Evolutionary conservation across 2,797 vertebrate genomes (phyloP).

Genomic region (Sebastes itinus): DNA sequence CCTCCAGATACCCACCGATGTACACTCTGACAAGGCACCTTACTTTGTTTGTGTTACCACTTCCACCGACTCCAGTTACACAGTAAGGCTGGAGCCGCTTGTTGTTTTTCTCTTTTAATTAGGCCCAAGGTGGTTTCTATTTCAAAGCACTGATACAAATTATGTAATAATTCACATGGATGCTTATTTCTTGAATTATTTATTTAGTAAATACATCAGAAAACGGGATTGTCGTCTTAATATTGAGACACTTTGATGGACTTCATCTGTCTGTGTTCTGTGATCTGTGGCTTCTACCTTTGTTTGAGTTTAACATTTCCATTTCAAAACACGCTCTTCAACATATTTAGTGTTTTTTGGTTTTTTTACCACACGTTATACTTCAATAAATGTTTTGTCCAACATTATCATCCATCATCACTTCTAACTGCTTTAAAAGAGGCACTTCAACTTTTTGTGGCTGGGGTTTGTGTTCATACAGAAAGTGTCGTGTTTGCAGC

Average conservation of each 20-base stretch:
- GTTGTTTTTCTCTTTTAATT: constrained; percentile 17
- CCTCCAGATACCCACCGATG: constrained; percentile 36
- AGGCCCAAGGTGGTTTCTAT: neutral
- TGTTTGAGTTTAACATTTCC: neutral
- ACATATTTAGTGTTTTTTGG: neutral
- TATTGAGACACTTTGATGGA: neutral
- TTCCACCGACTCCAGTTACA: constrained; percentile 14
- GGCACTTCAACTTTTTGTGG: neutral
- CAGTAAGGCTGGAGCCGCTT: neutral
- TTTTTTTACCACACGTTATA: neutral
- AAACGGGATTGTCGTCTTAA: neutral
- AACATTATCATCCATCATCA: neutral
- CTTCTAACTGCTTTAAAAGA: neutral
- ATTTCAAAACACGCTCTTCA: neutral
- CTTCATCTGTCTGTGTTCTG: neutral
- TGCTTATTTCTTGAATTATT: neutral
- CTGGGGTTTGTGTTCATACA: neutral
- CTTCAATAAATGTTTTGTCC: neutral
- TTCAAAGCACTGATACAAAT: neutral
- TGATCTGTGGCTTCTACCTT: neutral
- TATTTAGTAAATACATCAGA: neutral
- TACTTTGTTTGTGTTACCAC: constrained; percentile 14
- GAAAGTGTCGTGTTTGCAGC: constrained; percentile 3
- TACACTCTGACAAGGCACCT: constrained; percentile 14
- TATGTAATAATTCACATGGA: neutral